Evolutionary conservation across 2,888 invertebrate genomes (phyloP).

Genomic region (Eugnorisma glareosa): DNA sequence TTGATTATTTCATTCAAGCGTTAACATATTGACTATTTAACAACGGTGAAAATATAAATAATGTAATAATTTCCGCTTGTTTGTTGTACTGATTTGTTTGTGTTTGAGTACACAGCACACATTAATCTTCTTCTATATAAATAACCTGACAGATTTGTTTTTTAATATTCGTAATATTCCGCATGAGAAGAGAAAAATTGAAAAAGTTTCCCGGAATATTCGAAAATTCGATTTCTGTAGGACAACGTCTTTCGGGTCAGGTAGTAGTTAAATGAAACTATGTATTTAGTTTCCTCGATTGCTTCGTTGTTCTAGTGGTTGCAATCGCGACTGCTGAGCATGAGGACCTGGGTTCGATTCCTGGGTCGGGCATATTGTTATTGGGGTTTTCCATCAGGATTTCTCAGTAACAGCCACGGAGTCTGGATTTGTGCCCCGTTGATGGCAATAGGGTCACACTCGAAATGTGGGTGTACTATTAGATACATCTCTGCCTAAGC

Average conservation of each 20-base stretch:
- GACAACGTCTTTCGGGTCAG: not conserved
- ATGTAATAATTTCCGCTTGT: conserved; percentile 19
- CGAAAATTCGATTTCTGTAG: not conserved
- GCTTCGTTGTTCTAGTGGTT: too few relatives aligned
- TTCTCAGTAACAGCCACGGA: too few relatives aligned
- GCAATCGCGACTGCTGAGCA: too few relatives aligned
- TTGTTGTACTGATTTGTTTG: conserved; percentile 10
- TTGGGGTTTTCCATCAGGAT: too few relatives aligned
- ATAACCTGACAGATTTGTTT: not conserved
- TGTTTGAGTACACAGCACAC: not conserved
- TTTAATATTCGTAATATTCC: not conserved
- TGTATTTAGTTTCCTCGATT: not conserved
- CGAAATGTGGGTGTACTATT: too few relatives aligned
- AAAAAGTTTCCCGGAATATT: not conserved
- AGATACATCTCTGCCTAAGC: too few relatives aligned
- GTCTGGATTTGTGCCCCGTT: too few relatives aligned
- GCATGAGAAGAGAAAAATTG: not conserved
- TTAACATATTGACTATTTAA: conserved; percentile 29
- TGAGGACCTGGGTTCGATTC: too few relatives aligned
- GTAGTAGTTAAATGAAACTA: not conserved
- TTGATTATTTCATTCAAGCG: conserved; percentile 25
- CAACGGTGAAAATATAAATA: conserved; percentile 13
- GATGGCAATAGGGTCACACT: too few relatives aligned
- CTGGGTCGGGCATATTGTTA: too few relatives aligned
- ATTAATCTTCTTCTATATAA: not conserved